Base-by-base conservation (phyloP, 2,113 vertebrate genomes). In the Tenebrosternarchus preto region DNA sequence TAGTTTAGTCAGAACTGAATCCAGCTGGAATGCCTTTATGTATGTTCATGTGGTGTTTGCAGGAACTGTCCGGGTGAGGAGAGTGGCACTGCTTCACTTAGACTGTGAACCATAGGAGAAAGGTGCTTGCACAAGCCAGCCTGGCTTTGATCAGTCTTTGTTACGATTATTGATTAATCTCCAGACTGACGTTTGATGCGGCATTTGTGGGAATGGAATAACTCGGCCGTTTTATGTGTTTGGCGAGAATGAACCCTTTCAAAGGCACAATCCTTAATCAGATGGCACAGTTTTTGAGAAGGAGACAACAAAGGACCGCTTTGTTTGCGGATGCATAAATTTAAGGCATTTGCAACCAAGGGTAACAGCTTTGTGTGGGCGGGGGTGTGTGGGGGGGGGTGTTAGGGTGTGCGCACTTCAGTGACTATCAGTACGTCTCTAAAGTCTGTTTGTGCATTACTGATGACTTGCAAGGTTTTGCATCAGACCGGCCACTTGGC, bases 341-440 rank as follows among this genome's bases (percentile, higher is more conserved):
- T 29, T 20, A 67, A 43, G 33, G 46, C 29, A 25, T 16, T 16
- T 59, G 64, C 36, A 46, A 5, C 63, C 39, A 15, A 24, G 31
- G 20, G 31, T 15, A 61, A 25, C 81, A 81, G 84, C 84, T 89
- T 87, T 87, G 88, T 85, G 70, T 76, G 25, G 19, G 50, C 46
- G 20, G 57, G 59, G 33, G 25, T n/a, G 60, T 46, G 16, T 60
- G 56, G 31, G 56, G 29, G 56, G 59, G 33, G 25, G 60, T 46
- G 16, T 60, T 33, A 31, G 56, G 29, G 56, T 46, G 55, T 69
- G 66, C 31, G 36, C 29, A 31, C 25, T 5, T 63, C 31, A 29
- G 36, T 67, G 64, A n/a, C n/a, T 69, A 50, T 50, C 39, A 33
- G 64, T 25, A 0, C 39, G 64, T 39, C 24, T 24, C 36, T 55